Percentiles rank a stretch among this genome's conserved stretches.
These are phyloP conservation scores for Phrixothrix hirtus DNA, from an alignment of 2,888 invertebrate species.

Conservation along the genomic window DNA sequence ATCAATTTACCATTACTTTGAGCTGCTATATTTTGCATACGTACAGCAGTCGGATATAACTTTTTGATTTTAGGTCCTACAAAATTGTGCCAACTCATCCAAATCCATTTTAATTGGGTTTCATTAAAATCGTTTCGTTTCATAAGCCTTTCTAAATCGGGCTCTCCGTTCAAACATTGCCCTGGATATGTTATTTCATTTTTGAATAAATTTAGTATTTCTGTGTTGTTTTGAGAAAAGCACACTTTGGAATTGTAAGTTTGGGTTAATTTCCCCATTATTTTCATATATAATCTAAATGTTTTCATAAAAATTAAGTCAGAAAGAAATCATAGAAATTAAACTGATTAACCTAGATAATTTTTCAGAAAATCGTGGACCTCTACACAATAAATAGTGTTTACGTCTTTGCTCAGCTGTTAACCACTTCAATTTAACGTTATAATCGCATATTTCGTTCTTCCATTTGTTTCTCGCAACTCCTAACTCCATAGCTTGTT, in stretches of 20 bases:
- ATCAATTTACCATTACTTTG: slow-evolving; percentile 67
- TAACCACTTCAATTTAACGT: slow-evolving; percentile 33
- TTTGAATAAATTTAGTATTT: slow-evolving; percentile 28
- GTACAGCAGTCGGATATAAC: slow-evolving; percentile 60
- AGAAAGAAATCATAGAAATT: neutral
- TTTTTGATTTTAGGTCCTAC: slow-evolving; percentile 63
- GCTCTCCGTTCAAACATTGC: slow-evolving; percentile 64
- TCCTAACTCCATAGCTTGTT: slow-evolving; percentile 39
- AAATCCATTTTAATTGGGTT: slow-evolving; percentile 58
- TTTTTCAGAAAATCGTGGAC: slow-evolving; percentile 61
- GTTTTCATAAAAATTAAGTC: neutral
- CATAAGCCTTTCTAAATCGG: slow-evolving; percentile 66
- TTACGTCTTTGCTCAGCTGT: slow-evolving; percentile 56
- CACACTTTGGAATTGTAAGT: slow-evolving; percentile 65
- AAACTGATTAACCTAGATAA: slow-evolving; percentile 59
- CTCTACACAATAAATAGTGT: slow-evolving; percentile 65
- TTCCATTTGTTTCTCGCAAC: slow-evolving; percentile 49
- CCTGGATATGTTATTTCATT: slow-evolving; percentile 40
- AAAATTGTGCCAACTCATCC: slow-evolving; percentile 69
- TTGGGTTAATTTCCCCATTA: slow-evolving; percentile 61
- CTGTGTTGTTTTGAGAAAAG: slow-evolving; percentile 49
- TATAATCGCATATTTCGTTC: slow-evolving; percentile 46
- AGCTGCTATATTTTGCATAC: slow-evolving; percentile 67
- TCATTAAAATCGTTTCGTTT: slow-evolving; percentile 46
- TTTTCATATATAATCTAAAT: slow-evolving; percentile 37